phyloP scores from a whole-genome alignment of 2,113 vertebrate genomes.

The Siniperca knerii region DNA sequence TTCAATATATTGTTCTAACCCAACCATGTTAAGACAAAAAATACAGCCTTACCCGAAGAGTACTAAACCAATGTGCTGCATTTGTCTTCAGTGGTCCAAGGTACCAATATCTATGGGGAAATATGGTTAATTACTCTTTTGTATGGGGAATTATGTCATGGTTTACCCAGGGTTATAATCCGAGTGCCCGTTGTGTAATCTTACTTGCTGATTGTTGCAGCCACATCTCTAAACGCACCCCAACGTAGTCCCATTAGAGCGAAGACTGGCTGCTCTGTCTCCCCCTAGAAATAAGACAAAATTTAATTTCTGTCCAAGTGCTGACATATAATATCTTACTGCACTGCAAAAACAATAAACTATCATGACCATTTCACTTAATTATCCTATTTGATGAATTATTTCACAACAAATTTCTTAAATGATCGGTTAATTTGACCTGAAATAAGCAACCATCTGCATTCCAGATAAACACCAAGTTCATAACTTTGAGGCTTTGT shows the following conservation, averaged over 20 bases:
- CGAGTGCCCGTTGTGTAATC: constrained; percentile 29
- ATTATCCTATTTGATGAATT: background rate
- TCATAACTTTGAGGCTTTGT: background rate
- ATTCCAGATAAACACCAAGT: background rate
- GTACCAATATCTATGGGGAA: constrained; percentile 92
- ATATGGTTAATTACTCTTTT: background rate
- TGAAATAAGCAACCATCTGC: background rate
- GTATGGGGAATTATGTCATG: background rate
- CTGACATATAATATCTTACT: background rate
- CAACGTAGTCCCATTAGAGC: constrained; percentile 93
- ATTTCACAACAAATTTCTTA: background rate
- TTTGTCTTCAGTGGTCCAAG: constrained; percentile 95
- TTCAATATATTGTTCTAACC: background rate
- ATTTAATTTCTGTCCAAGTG: background rate
- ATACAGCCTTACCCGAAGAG: constrained; percentile 85
- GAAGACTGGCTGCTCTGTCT: constrained; percentile 95
- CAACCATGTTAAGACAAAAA: background rate
- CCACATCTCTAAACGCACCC: constrained; percentile 95
- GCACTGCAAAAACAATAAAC: background rate
- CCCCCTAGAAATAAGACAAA: constrained; percentile 83
- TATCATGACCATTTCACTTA: background rate
- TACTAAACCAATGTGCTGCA: constrained; percentile 93
- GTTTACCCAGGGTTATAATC: background rate
- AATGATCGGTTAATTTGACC: background rate
- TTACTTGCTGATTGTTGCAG: constrained; percentile 93